These are phyloP conservation scores for Carettochelys insculpta DNA, from an alignment of 2,113 vertebrate species.

Conservation along the genomic window DNA sequence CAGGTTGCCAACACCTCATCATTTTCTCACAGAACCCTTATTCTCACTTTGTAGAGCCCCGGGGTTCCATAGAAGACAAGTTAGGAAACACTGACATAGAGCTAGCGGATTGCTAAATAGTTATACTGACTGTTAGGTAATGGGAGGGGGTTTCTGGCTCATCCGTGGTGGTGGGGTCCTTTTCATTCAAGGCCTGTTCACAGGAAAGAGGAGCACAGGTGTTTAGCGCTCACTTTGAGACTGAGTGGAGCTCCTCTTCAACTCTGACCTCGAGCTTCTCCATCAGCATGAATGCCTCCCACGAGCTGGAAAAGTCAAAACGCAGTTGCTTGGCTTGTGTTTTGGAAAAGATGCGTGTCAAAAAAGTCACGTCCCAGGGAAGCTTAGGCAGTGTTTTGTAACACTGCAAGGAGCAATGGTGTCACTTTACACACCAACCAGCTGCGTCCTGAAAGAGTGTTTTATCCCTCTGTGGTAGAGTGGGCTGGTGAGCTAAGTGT, in stretches of 20 bases:
- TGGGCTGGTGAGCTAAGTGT: background rate
- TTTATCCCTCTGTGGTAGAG: background rate
- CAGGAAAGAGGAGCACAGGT: background rate
- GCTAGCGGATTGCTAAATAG: background rate
- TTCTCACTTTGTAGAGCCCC: too few species aligned
- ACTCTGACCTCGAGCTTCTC: background rate
- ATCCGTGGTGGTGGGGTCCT: background rate
- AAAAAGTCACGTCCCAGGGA: background rate
- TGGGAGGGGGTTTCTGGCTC: background rate
- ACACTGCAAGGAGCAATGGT: background rate
- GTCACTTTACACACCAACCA: background rate
- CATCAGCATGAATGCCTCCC: background rate
- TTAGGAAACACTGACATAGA: too few species aligned
- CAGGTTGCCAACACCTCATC: too few species aligned
- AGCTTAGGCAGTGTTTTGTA: slow-evolving; percentile 6
- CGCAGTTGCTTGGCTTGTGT: background rate
- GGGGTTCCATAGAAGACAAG: too few species aligned
- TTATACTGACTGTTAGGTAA: background rate
- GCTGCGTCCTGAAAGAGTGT: background rate
- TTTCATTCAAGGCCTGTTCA: background rate
- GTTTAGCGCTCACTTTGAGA: background rate
- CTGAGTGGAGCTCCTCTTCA: background rate
- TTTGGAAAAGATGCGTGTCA: slow-evolving; percentile 24
- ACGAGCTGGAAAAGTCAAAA: background rate
- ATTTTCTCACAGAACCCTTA: too few species aligned